Evolutionary conservation across 2,888 invertebrate species (phyloP).

Genomic region (Luperina nickerlii): DNA sequence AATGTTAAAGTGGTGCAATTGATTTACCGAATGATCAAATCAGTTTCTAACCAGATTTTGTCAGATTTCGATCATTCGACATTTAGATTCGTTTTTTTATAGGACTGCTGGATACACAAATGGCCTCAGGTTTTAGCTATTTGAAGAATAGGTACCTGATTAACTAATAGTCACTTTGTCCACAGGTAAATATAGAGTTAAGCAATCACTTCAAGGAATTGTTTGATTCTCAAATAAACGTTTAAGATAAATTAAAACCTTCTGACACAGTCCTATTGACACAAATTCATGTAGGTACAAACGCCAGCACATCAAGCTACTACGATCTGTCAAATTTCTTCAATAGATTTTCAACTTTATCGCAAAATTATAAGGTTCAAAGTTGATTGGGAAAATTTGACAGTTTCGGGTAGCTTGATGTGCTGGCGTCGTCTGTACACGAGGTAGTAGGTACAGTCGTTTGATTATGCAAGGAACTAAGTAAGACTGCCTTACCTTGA

Average conservation of each 20-base stretch:
- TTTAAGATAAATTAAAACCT: slow-evolving; percentile 18
- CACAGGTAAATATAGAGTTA: background rate
- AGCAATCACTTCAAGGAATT: slow-evolving; percentile 26
- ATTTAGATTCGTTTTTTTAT: slow-evolving; percentile 6
- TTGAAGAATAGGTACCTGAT: background rate
- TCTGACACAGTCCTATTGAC: slow-evolving; percentile 51
- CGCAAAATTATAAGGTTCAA: no score
- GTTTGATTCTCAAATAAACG: slow-evolving; percentile 10
- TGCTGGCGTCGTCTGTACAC: no score
- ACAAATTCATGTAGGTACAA: slow-evolving; percentile 31
- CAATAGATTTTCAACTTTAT: no score
- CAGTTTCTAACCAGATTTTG: background rate
- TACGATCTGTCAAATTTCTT: no score
- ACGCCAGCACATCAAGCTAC: no score
- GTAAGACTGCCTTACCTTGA: slow-evolving; percentile 52
- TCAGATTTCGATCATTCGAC: slow-evolving; percentile 12
- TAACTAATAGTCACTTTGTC: slow-evolving; percentile 19
- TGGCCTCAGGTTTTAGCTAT: background rate
- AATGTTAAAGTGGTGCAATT: slow-evolving; percentile 20
- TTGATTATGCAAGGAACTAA: slow-evolving; percentile 54
- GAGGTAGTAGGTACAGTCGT: slow-evolving; percentile 1
- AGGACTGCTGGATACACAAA: background rate
- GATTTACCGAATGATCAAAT: slow-evolving; percentile 19
- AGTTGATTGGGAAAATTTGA: no score
- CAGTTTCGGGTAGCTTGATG: no score